Percentiles rank a stretch among this genome's conserved stretches.
phyloP scores from a whole-genome alignment of 2,888 invertebrate species.

The Julus scandinavius region DNA sequence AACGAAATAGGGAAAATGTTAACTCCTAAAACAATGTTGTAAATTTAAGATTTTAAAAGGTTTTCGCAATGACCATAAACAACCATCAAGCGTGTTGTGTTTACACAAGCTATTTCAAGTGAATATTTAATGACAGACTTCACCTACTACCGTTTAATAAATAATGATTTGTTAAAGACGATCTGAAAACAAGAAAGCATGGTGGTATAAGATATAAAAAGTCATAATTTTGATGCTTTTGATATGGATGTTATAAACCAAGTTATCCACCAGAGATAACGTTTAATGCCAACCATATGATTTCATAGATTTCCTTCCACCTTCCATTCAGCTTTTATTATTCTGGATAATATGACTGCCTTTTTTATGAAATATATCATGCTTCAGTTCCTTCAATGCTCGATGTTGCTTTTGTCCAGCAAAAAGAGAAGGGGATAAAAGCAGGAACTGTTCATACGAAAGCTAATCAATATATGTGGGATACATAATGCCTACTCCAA shows the following conservation, averaged over 20 bases:
- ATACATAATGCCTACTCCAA: neutral
- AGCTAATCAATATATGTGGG: conserved; percentile 39
- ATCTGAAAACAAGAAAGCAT: neutral
- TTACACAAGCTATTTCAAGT: too few relatives aligned
- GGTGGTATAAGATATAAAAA: too few relatives aligned
- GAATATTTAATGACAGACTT: too few relatives aligned
- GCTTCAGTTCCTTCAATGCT: neutral
- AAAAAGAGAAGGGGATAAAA: neutral
- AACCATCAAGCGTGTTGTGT: too few relatives aligned
- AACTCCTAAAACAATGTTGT: too few relatives aligned
- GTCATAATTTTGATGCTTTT: too few relatives aligned
- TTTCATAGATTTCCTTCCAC: conserved; percentile 5
- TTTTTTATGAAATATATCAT: conserved; percentile 24
- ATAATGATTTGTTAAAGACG: neutral
- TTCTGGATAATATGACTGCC: neutral
- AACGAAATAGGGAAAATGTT: neutral
- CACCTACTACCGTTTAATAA: neutral
- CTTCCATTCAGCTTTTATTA: neutral
- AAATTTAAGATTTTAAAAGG: too few relatives aligned
- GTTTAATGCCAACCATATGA: neutral
- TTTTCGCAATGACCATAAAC: too few relatives aligned
- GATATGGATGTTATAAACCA: neutral
- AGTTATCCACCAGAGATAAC: neutral
- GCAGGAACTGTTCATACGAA: neutral
- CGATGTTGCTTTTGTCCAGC: conserved; percentile 1